These are phyloP conservation scores for Halcyon smyrnensis DNA, from an alignment of 2,797 vertebrate species.

Conservation along the genomic window DNA sequence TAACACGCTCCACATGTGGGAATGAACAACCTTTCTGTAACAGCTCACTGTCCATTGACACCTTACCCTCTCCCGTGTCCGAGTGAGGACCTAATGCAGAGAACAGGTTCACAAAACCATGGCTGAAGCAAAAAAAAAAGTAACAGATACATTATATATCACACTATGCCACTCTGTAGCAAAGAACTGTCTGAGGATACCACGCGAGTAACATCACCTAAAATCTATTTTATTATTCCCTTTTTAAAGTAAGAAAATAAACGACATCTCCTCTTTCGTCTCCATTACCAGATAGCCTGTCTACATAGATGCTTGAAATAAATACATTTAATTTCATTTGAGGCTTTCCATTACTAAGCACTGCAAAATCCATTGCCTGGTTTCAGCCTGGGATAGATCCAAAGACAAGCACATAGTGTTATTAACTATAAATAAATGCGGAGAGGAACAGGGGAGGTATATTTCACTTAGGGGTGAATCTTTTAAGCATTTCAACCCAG, in stretches of 20 bases:
- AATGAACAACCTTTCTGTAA: neutral
- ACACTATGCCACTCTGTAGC: neutral
- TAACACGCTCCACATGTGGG: neutral
- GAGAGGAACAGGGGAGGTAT: neutral
- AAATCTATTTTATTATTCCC: neutral
- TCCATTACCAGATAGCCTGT: neutral
- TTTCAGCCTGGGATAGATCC: neutral
- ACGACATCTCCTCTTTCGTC: neutral
- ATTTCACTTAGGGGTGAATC: neutral
- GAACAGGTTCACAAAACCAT: neutral
- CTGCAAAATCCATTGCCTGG: neutral
- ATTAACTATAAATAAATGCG: neutral
- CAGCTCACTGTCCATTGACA: neutral
- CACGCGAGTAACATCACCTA: neutral
- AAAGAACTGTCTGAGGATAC: neutral
- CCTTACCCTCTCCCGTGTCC: neutral
- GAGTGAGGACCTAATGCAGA: neutral
- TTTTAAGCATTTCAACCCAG: neutral
- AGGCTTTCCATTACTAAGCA: neutral
- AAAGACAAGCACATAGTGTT: neutral
- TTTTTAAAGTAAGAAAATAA: neutral
- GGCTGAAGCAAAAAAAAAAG: neutral
- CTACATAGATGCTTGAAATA: constrained; percentile 27
- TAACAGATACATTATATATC: neutral
- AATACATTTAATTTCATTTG: neutral